These are phyloP conservation scores for Nomada ferruginata DNA, from an alignment of 2,888 invertebrate genomes.

Conservation along the genomic window DNA sequence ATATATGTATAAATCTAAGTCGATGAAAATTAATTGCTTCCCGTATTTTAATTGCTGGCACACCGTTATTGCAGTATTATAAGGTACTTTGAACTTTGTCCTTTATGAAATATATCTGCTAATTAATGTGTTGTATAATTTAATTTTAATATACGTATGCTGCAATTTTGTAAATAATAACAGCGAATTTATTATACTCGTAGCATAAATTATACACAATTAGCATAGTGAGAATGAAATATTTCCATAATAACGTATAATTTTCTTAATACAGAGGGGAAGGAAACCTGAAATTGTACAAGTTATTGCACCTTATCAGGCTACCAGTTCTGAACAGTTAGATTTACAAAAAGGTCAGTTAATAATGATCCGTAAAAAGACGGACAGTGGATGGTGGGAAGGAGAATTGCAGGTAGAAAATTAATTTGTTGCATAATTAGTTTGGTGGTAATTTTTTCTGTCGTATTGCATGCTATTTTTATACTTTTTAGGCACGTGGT, in stretches of 20 bases:
- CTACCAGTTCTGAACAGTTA: slow-evolving; percentile 96
- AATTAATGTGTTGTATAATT: slow-evolving; percentile 11
- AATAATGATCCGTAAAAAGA: slow-evolving; percentile 98
- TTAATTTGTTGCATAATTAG: not conserved
- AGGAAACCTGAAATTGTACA: slow-evolving; percentile 96
- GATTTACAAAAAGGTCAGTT: slow-evolving; percentile 95
- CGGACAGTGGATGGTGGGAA: slow-evolving; percentile 99
- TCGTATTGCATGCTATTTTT: slow-evolving; percentile 17
- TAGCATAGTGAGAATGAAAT: not conserved
- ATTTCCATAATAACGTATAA: slow-evolving; percentile 5
- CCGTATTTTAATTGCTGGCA: slow-evolving; percentile 62
- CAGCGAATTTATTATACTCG: not conserved
- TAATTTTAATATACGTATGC: not conserved
- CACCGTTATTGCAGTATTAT: slow-evolving; percentile 73
- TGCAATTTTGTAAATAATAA: slow-evolving; percentile 34
- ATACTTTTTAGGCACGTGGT: slow-evolving; percentile 87
- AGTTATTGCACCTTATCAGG: slow-evolving; percentile 96
- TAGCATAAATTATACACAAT: not conserved
- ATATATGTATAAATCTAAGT: slow-evolving; percentile 19
- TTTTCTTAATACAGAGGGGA: slow-evolving; percentile 85
- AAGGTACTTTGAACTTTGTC: slow-evolving; percentile 74
- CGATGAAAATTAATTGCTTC: slow-evolving; percentile 47
- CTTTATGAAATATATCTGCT: slow-evolving; percentile 27
- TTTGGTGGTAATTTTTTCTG: too few relatives aligned
- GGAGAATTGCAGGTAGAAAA: slow-evolving; percentile 95